These are phyloP conservation scores for Heliconius erato DNA, from an alignment of 2,888 invertebrate genomes.

Conservation along the genomic window DNA sequence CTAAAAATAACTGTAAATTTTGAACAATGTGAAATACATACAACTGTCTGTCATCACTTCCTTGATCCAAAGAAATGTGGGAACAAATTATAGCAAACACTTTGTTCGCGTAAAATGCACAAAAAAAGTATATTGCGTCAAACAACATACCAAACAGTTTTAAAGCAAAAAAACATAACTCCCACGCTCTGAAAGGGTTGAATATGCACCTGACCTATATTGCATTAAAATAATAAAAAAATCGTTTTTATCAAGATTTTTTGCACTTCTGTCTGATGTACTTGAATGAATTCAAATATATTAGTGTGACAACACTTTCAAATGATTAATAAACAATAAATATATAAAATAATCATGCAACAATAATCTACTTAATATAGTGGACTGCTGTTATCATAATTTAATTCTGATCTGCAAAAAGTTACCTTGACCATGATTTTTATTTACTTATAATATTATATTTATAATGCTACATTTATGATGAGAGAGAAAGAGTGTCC, in stretches of 20 bases:
- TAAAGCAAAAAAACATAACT: slow-evolving; percentile 73
- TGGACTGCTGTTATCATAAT: too few relatives aligned
- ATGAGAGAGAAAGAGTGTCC: too few relatives aligned
- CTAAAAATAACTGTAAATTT: slow-evolving; percentile 62
- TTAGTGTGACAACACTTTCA: slow-evolving; percentile 32
- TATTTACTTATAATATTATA: neutral
- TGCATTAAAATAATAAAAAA: slow-evolving; percentile 67
- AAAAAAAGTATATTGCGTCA: slow-evolving; percentile 80
- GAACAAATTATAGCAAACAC: slow-evolving; percentile 86
- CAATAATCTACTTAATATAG: neutral
- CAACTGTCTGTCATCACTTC: slow-evolving; percentile 84
- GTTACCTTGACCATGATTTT: too few relatives aligned
- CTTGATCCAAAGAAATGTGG: slow-evolving; percentile 76
- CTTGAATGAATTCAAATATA: slow-evolving; percentile 47
- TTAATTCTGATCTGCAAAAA: too few relatives aligned
- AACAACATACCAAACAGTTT: slow-evolving; percentile 61
- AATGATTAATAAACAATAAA: neutral
- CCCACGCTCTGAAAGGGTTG: slow-evolving; percentile 85
- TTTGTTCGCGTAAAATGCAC: slow-evolving; percentile 60
- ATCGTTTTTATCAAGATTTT: slow-evolving; percentile 77
- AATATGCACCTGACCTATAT: slow-evolving; percentile 85
- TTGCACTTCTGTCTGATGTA: slow-evolving; percentile 75
- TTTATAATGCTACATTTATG: neutral
- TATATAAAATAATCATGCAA: neutral
- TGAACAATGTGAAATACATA: slow-evolving; percentile 60